Evolutionary conservation across 2,888 invertebrate genomes (phyloP).

Genomic region (Anorthoa munda): DNA sequence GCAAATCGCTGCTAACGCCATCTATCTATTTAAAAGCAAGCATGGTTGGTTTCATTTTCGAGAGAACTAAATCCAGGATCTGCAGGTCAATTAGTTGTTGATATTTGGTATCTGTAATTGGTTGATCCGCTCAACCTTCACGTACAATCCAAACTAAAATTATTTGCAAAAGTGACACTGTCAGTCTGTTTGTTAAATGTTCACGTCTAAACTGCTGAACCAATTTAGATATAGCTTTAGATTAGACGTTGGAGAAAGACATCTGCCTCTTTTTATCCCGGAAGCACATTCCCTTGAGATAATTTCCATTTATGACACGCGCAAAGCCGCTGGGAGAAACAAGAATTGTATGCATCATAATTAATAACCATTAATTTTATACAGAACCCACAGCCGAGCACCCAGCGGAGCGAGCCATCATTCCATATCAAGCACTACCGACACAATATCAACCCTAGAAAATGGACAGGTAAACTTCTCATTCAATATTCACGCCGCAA

Average conservation of each 20-base stretch:
- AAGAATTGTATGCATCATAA: not conserved
- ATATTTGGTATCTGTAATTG: not conserved
- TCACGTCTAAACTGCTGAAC: no score
- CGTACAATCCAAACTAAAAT: no score
- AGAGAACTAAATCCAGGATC: not conserved
- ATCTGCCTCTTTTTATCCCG: no score
- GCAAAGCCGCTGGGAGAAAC: no score
- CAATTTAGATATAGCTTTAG: no score
- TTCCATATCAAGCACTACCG: conserved; percentile 87
- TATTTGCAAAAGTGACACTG: no score
- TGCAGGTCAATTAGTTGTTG: not conserved
- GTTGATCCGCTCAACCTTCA: not conserved
- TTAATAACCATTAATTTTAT: conserved; percentile 39
- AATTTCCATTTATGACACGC: no score
- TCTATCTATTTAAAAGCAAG: not conserved
- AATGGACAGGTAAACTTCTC: conserved; percentile 86
- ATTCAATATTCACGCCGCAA: conserved; percentile 51
- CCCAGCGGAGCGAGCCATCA: conserved; percentile 89
- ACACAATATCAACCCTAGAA: conserved; percentile 88
- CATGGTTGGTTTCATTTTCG: not conserved
- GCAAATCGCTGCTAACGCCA: no score
- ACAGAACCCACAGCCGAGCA: conserved; percentile 88
- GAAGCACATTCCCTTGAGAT: no score
- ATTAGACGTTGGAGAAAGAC: no score
- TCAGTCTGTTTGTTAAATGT: no score